Base-by-base conservation (phyloP, 1,140 invertebrate species). In the Batillaria attramentaria region DNA sequence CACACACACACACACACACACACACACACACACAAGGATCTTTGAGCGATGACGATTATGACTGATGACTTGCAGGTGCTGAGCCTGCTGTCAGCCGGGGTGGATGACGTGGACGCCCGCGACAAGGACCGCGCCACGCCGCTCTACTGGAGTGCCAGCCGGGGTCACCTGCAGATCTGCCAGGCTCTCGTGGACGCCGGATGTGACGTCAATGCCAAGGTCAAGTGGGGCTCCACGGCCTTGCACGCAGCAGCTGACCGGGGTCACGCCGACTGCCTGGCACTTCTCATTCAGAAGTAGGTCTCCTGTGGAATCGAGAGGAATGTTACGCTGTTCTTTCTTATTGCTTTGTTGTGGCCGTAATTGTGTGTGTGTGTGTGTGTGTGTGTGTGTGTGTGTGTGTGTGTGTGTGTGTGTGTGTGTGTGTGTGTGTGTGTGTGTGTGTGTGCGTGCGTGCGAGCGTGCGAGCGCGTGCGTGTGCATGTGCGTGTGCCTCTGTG, bases 131-230 rank as follows among this genome's bases (percentile, higher is more conserved):
- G 83, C 46, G 83, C 82, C 16, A 84, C 81, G 6, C 74, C 87
- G 3, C 80, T 88, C 3, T 88, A 87, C 54, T 87, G 84, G 81
- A 81, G 81, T 50, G 84, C 84, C 24, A 87, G 87, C 68, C 81
- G 83, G 16, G 87, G 87, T 33, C 72, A 87, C 46, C 28, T 39
- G 33, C 37, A 80, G 10, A 84, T 86, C 68, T 85, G 87, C 69
- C 54, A 46, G 41, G 74, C 68, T 39, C 77, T 88, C 1, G 73
- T 88, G 33, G 41, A 84, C 50, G 66, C 74, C 31, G 79, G 81
- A 50, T 79, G 84, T 80, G 81, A 86, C 62, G 73, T 86, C 41
- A 85, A 88, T 54, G 81, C 81, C 4, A 73, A 72, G 43, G 84
- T 84, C 28, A 83, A 78, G 31, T 88, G 85, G 82, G 84, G 85